Conservation (phyloP, 1,140 invertebrate genomes). For the Anoplolepis gracilipes region DNA sequence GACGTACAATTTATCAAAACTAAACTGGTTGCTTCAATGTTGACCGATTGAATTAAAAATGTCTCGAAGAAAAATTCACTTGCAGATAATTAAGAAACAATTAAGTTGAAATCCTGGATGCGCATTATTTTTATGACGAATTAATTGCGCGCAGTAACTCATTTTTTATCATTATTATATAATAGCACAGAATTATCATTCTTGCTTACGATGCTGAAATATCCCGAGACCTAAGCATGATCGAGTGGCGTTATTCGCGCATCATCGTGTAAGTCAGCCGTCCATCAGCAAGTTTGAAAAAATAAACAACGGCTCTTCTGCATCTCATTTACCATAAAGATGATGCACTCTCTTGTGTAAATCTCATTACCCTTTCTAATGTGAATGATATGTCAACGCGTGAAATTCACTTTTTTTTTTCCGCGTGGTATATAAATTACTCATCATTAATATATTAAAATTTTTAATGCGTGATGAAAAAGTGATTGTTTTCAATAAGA, state of each 20-base stretch:
- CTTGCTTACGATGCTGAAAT: constrained; percentile 32
- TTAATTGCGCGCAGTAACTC: constrained; percentile 20
- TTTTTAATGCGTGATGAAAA: constrained; percentile 15
- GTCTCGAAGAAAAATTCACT: not conserved
- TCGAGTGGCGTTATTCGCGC: constrained; percentile 60
- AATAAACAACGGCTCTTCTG: constrained; percentile 56
- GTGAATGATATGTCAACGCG: constrained; percentile 49
- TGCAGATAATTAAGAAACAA: constrained; percentile 35
- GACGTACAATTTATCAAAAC: not conserved
- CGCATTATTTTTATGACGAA: constrained; percentile 19
- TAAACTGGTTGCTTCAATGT: constrained; percentile 3
- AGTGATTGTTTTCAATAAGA: not conserved
- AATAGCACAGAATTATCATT: constrained; percentile 7
- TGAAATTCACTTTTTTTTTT: constrained; percentile 18
- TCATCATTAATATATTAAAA: constrained; percentile 20
- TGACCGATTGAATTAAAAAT: not conserved
- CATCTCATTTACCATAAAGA: constrained; percentile 56
- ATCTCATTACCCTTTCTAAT: constrained; percentile 58
- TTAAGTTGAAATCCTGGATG: not conserved
- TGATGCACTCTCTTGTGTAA: constrained; percentile 38
- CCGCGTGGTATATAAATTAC: not conserved
- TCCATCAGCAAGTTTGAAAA: constrained; percentile 54
- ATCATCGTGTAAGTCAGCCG: constrained; percentile 55
- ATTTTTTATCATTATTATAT: constrained; percentile 40
- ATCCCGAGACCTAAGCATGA: constrained; percentile 40